phyloP scores from a whole-genome alignment of 2,797 vertebrate genomes.

The Agapornis canus region DNA sequence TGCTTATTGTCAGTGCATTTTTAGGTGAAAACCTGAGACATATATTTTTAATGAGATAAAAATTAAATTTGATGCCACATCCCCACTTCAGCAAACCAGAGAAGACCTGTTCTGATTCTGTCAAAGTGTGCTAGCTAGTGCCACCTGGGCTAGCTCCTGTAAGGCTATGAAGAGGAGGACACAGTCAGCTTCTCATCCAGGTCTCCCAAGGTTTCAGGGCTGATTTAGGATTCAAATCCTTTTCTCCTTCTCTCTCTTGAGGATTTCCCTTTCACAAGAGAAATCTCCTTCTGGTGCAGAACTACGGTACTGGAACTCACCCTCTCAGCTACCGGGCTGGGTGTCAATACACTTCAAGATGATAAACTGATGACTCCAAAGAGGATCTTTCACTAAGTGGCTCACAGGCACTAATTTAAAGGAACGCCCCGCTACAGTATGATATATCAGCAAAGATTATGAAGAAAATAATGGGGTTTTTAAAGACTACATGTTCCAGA shows the following conservation, averaged over 20 bases:
- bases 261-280: background rate
- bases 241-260: background rate
- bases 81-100: background rate
- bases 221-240: slow-evolving; percentile 21
- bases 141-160: background rate
- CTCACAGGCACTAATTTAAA: background rate
- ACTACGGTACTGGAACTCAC: background rate
- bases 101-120: background rate
- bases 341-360: background rate
- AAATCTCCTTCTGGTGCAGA: background rate
- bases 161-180: background rate
- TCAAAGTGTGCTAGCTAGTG: fast-evolving
- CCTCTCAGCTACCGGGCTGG: background rate
- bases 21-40: background rate
- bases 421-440: background rate
- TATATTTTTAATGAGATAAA: background rate
- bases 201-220: background rate
- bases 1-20: background rate
- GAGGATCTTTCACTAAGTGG: background rate
- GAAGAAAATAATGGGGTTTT: background rate
- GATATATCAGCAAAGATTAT: background rate
- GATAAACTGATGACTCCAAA: background rate
- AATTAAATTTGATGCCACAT: background rate
- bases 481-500: background rate
- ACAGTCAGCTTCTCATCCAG: background rate